Evolutionary conservation across 2,797 vertebrate genomes (phyloP).

Genomic region (Fistularia commersonii): DNA sequence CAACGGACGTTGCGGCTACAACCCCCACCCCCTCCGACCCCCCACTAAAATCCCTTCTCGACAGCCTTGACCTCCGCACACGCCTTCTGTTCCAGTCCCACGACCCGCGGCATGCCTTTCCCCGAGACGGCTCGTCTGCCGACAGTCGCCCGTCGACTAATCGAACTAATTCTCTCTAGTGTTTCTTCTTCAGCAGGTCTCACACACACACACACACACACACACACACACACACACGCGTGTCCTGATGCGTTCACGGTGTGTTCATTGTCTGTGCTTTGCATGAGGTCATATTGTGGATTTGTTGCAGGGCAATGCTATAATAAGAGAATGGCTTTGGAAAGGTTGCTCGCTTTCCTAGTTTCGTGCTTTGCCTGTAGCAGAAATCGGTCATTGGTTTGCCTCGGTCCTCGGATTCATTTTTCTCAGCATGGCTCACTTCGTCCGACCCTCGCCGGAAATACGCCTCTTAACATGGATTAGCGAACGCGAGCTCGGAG

Average conservation of each 20-base stretch:
- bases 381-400: slow-evolving; percentile 40
- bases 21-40: too few relatives aligned
- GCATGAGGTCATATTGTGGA: slow-evolving; percentile 62
- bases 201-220: too few relatives aligned
- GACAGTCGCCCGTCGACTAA: slow-evolving; percentile 39
- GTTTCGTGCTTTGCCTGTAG: slow-evolving; percentile 55
- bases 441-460: slow-evolving; percentile 45
- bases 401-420: slow-evolving; percentile 33
- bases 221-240: background rate
- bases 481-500: background rate
- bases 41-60: slow-evolving; percentile 25
- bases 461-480: slow-evolving; percentile 8
- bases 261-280: slow-evolving; percentile 54
- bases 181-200: slow-evolving; percentile 64
- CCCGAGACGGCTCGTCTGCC: slow-evolving; percentile 41
- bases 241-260: slow-evolving; percentile 39
- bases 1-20: slow-evolving; percentile 53
- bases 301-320: slow-evolving; percentile 68
- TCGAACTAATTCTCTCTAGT: slow-evolving; percentile 45
- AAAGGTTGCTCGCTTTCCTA: slow-evolving; percentile 53
- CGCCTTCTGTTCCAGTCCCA: slow-evolving; percentile 56
- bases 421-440: slow-evolving; percentile 62
- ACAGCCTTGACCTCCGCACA: slow-evolving; percentile 36
- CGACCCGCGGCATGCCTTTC: slow-evolving; percentile 58
- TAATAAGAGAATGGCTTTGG: slow-evolving; percentile 73